These are phyloP conservation scores for Vanessa tameamea DNA, from an alignment of 1,140 invertebrate genomes.

Conservation along the genomic window DNA sequence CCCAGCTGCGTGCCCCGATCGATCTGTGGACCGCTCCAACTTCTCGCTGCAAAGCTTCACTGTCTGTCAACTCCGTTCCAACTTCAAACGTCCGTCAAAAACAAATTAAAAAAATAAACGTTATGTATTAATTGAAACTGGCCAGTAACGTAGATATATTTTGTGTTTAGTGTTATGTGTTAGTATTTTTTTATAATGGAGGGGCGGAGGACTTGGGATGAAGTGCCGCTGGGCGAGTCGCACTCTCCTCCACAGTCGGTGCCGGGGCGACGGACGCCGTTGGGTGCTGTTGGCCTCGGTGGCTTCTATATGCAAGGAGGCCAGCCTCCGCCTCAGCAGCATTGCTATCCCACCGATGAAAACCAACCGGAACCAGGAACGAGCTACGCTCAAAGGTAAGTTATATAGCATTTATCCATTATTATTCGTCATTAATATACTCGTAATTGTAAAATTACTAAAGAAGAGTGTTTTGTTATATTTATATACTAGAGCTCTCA, in stretches of 20 bases:
- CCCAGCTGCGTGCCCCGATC: slow-evolving; percentile 77
- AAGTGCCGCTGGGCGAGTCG: slow-evolving; percentile 73
- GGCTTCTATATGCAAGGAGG: slow-evolving; percentile 87
- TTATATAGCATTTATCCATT: slow-evolving; percentile 20
- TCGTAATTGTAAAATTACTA: slow-evolving; percentile 9
- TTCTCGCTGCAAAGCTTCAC: slow-evolving; percentile 69
- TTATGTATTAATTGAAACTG: slow-evolving; percentile 43
- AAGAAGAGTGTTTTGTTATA: neutral
- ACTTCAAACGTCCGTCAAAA: slow-evolving; percentile 52
- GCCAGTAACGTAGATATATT: slow-evolving; percentile 22
- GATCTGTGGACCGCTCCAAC: slow-evolving; percentile 73
- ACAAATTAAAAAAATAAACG: slow-evolving; percentile 12
- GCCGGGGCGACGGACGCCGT: slow-evolving; percentile 88
- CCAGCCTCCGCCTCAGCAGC: slow-evolving; percentile 80
- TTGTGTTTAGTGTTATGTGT: slow-evolving; percentile 43
- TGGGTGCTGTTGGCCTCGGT: slow-evolving; percentile 90
- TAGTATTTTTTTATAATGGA: slow-evolving; percentile 64
- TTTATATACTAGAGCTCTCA: neutral
- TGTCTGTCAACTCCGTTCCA: slow-evolving; percentile 65
- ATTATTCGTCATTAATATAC: no score
- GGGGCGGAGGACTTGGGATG: slow-evolving; percentile 74
- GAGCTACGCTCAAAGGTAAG: slow-evolving; percentile 75
- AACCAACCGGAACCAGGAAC: slow-evolving; percentile 86
- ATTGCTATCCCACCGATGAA: slow-evolving; percentile 86
- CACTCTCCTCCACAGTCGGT: slow-evolving; percentile 82